These are phyloP conservation scores for Trigoniulus corallinus DNA, from an alignment of 1,140 invertebrate genomes.

Conservation along the genomic window DNA sequence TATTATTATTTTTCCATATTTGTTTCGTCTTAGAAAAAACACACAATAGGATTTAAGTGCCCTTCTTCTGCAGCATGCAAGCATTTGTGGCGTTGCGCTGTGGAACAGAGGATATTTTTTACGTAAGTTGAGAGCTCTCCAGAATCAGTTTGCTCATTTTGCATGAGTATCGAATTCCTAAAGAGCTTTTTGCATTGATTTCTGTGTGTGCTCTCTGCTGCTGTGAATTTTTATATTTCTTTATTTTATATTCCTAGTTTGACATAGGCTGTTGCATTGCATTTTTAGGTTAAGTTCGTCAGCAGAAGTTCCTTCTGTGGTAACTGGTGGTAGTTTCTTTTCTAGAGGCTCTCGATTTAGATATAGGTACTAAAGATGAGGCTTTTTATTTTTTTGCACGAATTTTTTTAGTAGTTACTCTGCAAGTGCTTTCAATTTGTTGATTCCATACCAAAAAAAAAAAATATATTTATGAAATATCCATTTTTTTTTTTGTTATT, in stretches of 20 bases:
- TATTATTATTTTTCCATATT: too few relatives aligned
- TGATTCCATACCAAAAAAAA: too few relatives aligned
- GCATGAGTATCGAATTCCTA: not conserved
- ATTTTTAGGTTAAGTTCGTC: constrained; percentile 59
- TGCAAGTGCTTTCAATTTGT: too few relatives aligned
- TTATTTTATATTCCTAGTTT: not conserved
- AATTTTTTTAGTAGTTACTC: too few relatives aligned
- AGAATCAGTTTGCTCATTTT: not conserved
- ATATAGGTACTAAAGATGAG: constrained; percentile 26
- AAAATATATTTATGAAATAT: too few relatives aligned
- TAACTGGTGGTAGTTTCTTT: constrained; percentile 84
- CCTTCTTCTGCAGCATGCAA: constrained; percentile 72
- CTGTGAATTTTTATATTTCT: not conserved
- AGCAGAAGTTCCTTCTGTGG: constrained; percentile 63
- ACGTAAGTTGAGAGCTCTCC: constrained; percentile 49
- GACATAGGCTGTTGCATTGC: not conserved
- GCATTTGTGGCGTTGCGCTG: constrained; percentile 87
- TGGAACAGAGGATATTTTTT: constrained; percentile 94
- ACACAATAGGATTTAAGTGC: constrained; percentile 91
- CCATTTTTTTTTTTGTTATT: too few relatives aligned
- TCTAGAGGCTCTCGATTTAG: constrained; percentile 87
- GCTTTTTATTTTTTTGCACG: too few relatives aligned
- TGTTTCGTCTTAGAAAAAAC: constrained; percentile 96
- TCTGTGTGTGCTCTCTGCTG: not conserved
- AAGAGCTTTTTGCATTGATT: not conserved